Evolutionary conservation across 2,797 vertebrate species (phyloP), one percentile per base, ranked within the genome.

Genomic region (Anas georgica): DNA sequence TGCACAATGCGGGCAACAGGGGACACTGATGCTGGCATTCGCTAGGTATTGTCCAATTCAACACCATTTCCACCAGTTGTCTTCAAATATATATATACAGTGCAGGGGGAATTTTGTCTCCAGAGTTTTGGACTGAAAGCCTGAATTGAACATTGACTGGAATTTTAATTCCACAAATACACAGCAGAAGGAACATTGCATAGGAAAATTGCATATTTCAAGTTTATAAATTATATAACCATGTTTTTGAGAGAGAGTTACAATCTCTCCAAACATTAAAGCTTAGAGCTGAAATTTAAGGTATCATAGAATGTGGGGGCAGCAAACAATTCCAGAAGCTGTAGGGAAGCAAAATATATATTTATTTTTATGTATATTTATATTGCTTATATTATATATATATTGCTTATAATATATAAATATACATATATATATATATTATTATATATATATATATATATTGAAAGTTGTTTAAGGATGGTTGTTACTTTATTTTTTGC

Each of bases 141-240:
- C 20, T 83, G 52, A 86, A 55, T 28, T 25, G 58, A 91, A 48
- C 28, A 26, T 3, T 72, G 41, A 35, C 43, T 72, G 58, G 62
- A 88, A 77, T 60, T 91, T 91, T 95, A 79, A 75, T 94, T 75
- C 58, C 62, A 80, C 50, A 88, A 93, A 79, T 41, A 35, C 39
- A 72, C 35, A 59, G 68, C 37, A 52, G 8, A 55, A 69, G 41
- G 26, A 91, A 23, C 26, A 74, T 31, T 52, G 39, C 37, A 67
- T 8, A 46, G 58, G 20, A 78, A 45, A 20, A 31, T 35, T 73
- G n/a, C 10, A 23, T 46, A n/a, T 77, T 90, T 92, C 25, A 28
- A 56, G 25, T 64, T 84, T 72, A 52, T 58, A 12, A 83, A 77
- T 80, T 83, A 74, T 55, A 69, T 72, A 91, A 75, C 72, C 72